A percentile compares a stretch with the other conserved stretches of the same genome.
Conservation (phyloP, 1,140 invertebrate genomes). For the Probaryconus sp. region DNA sequence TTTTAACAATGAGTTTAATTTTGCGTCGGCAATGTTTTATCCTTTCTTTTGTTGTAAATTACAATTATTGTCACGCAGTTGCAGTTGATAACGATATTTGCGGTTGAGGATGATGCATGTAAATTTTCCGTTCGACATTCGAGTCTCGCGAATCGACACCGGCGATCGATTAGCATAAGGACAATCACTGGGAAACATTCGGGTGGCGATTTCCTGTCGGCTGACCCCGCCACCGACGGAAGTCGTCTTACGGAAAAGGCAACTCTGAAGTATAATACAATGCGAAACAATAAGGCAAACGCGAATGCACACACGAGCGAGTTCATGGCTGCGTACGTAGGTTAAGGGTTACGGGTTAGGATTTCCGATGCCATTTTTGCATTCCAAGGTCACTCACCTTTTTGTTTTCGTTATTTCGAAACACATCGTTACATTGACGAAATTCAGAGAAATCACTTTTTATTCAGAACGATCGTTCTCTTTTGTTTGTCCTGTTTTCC, state of each 20-base stretch:
- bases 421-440: constrained; percentile 29
- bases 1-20: too few species aligned
- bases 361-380: constrained; percentile 70
- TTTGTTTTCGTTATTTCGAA: constrained; percentile 56
- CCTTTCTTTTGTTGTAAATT: too few species aligned
- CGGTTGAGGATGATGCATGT: constrained; percentile 50
- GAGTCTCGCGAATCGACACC: constrained; percentile 49
- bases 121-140: constrained; percentile 59
- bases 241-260: constrained; percentile 69
- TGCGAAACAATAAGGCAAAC: constrained; percentile 64
- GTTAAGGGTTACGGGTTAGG: constrained; percentile 72
- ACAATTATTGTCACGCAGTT: neutral
- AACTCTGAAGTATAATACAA: constrained; percentile 66
- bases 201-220: constrained; percentile 70
- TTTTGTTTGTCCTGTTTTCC: too few species aligned
- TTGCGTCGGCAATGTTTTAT: too few species aligned
- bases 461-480: constrained; percentile 4
- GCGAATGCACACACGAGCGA: constrained; percentile 56
- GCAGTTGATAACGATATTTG: constrained; percentile 32
- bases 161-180: constrained; percentile 69
- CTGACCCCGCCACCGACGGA: constrained; percentile 70
- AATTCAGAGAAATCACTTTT: constrained; percentile 38
- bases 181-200: constrained; percentile 73
- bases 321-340: constrained; percentile 69
- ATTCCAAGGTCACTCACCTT: constrained; percentile 66